Percentiles rank a stretch among this genome's conserved stretches.
These are phyloP conservation scores for Cerastis leucographa DNA, from an alignment of 2,888 invertebrate genomes.

Conservation along the genomic window DNA sequence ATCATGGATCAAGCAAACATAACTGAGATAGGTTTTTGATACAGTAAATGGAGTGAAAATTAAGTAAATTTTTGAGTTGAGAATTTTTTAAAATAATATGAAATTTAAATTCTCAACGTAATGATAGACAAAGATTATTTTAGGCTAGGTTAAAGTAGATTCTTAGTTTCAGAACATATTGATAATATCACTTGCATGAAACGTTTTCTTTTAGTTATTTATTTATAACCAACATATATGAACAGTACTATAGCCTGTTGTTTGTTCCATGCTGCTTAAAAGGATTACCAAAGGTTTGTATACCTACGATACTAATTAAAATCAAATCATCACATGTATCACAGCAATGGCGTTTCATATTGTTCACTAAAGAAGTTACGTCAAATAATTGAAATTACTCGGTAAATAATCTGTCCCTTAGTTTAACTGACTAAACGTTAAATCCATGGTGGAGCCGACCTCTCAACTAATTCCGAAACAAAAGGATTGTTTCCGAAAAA, in stretches of 20 bases:
- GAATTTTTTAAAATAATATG: too few species aligned
- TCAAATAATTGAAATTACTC: neutral
- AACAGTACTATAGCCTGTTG: neutral
- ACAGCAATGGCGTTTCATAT: too few species aligned
- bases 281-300: conserved; percentile 42
- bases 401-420: neutral
- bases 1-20: neutral
- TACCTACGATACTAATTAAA: too few species aligned
- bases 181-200: neutral
- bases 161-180: neutral
- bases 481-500: conserved; percentile 80
- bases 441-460: conserved; percentile 61
- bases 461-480: conserved; percentile 75
- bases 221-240: neutral
- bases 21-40: neutral
- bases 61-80: neutral
- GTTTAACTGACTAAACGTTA: neutral
- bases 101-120: neutral
- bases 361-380: neutral
- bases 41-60: neutral
- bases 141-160: neutral
- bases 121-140: neutral
- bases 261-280: conserved; percentile 40
- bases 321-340: neutral
- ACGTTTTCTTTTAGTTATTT: neutral